A percentile compares a stretch with the other conserved stretches of the same genome.
These are phyloP conservation scores for Latrodectus geometricus DNA, from an alignment of 1,140 invertebrate species.

Conservation along the genomic window DNA sequence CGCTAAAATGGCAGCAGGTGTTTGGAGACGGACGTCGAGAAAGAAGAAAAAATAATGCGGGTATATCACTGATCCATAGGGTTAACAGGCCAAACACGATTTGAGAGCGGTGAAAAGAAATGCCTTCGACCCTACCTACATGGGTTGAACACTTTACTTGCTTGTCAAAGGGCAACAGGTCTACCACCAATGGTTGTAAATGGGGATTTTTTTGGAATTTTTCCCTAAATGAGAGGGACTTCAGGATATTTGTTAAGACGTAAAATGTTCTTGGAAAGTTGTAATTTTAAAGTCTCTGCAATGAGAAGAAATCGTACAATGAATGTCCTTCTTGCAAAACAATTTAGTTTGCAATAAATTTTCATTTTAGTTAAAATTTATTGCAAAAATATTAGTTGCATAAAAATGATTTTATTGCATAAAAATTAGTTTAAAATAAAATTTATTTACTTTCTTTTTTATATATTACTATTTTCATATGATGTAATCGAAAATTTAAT, in stretches of 20 bases:
- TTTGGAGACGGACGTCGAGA: background rate
- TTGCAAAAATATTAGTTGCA: no score
- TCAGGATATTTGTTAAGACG: background rate
- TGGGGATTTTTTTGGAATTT: slow-evolving; percentile 1
- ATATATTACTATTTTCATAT: no score
- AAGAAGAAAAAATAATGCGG: slow-evolving; percentile 29
- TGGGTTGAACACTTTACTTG: slow-evolving; percentile 46
- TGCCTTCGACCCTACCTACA: slow-evolving; percentile 45
- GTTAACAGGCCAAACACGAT: slow-evolving; percentile 56
- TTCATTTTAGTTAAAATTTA: no score
- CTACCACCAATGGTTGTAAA: slow-evolving; percentile 11
- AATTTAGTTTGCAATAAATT: no score
- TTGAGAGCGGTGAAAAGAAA: slow-evolving; percentile 23
- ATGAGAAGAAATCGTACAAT: no score
- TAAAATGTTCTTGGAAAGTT: no score
- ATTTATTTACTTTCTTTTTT: no score
- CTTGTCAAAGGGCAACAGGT: slow-evolving; percentile 52
- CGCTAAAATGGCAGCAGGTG: background rate
- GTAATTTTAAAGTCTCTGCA: no score
- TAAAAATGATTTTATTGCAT: no score
- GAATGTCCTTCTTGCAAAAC: no score
- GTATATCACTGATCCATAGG: slow-evolving; percentile 35
- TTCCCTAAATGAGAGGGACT: background rate
- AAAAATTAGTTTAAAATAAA: no score
- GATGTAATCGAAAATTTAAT: no score